Base-by-base conservation (phyloP, 2,113 vertebrate species). In the Tautogolabrus adspersus region DNA sequence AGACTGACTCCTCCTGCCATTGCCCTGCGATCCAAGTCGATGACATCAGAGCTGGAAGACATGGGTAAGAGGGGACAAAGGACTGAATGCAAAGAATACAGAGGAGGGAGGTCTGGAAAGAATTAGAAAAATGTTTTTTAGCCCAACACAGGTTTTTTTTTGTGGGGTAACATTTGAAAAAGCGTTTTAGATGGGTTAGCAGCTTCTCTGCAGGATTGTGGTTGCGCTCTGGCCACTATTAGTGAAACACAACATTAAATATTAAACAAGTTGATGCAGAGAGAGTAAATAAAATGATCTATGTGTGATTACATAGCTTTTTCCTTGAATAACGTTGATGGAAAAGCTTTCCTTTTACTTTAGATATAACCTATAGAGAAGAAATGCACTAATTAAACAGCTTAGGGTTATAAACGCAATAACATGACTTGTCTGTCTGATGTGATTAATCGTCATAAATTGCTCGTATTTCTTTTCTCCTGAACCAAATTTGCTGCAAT, bases 11-110 rank as follows among this genome's bases (percentile, higher is more conserved):
- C 96, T 82, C 96, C 97, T 55, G 94, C 97, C 86, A 96, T 98
- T 66, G 96, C 96, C 66, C 91, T 97, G 80, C 96, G 97, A 77
- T 98, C 97, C 90, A 98, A 97, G 89, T 98, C 97, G 44, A 98
- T 98, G 97, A 98, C 97, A 88, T 97, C 96, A 81, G 97, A 98
- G 91, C 93, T 97, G 90, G 96, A 97, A 83, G 96, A 98, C 90
- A 97, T 97, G 95, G 96, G 96, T 96, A 91, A 96, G 51, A 77
- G 23, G 58, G 75, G 57, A 72, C 46, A 57, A 72, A 77, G 30
- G 1, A 56, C 16, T 71, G 44, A 79, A 57, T 63, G 46, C 44
- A 44, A 26, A 60, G 47, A 23, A 63, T 52, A 64, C 38, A 70
- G 54, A 15, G 23, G 12, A 10, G 46, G 19, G 44, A 37, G 9